These are phyloP conservation scores for Amphipoea lucens DNA, from an alignment of 2,888 invertebrate species.

Conservation along the genomic window DNA sequence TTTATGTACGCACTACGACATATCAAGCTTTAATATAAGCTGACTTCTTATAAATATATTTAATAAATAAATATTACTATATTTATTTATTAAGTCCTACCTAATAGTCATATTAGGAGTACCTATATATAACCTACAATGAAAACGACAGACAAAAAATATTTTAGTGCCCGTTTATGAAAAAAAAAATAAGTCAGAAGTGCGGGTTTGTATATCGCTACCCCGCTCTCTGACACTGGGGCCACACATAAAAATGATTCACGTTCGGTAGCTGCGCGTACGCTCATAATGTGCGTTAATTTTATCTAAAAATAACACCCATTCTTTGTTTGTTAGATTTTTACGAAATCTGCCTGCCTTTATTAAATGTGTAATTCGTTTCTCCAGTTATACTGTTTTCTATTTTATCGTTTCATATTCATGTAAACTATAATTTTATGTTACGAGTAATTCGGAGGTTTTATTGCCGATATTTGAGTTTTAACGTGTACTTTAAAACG, in stretches of 20 bases:
- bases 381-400: slow-evolving; percentile 63
- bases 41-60: not conserved
- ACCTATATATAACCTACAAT: too few relatives aligned
- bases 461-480: slow-evolving; percentile 67
- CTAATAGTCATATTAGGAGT: too few relatives aligned
- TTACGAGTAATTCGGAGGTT: slow-evolving; percentile 62
- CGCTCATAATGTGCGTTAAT: slow-evolving; percentile 89
- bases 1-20: not conserved
- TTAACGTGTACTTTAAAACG: slow-evolving; percentile 66
- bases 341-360: slow-evolving; percentile 86
- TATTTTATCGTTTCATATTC: slow-evolving; percentile 68
- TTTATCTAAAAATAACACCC: slow-evolving; percentile 89
- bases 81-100: too few relatives aligned
- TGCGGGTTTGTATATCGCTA: not conserved
- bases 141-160: not conserved
- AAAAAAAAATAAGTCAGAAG: not conserved
- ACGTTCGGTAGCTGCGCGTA: slow-evolving; percentile 83
- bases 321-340: slow-evolving; percentile 88
- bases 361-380: slow-evolving; percentile 75
- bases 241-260: slow-evolving; percentile 81
- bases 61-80: too few relatives aligned
- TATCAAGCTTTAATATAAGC: not conserved
- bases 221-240: slow-evolving; percentile 65
- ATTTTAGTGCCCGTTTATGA: not conserved
- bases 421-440: slow-evolving; percentile 63